phyloP scores from a whole-genome alignment of 2,888 invertebrate genomes.

The Neoitamus cyanurus region DNA sequence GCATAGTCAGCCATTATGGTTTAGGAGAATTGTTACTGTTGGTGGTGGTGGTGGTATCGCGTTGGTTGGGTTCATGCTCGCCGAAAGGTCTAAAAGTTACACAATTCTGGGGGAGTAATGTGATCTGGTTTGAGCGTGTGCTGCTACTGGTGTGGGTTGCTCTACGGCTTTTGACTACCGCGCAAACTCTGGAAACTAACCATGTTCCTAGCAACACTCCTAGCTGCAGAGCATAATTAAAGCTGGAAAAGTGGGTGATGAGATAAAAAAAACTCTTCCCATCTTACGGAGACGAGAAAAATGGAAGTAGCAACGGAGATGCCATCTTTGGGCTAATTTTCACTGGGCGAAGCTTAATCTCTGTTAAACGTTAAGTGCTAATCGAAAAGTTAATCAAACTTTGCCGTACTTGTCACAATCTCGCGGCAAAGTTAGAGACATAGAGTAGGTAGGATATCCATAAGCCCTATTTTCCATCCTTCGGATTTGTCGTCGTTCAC shows the following conservation, averaged over 20 bases:
- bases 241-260: background rate
- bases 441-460: background rate
- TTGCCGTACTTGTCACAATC: background rate
- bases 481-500: background rate
- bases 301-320: background rate
- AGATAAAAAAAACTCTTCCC: background rate
- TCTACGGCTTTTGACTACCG: background rate
- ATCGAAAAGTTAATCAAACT: slow-evolving; percentile 35
- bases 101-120: background rate
- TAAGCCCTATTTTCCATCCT: background rate
- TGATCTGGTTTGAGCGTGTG: background rate
- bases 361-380: background rate
- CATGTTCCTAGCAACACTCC: background rate
- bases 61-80: no score
- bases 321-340: slow-evolving; percentile 25
- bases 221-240: background rate
- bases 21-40: background rate
- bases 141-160: background rate
- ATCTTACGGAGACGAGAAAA: background rate
- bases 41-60: background rate
- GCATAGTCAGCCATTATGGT: background rate
- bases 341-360: slow-evolving; percentile 8
- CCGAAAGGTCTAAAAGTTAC: slow-evolving; percentile 21
- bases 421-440: background rate
- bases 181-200: slow-evolving; percentile 20